Base-by-base conservation (phyloP, 2,888 invertebrate species). In the Thalpophila matura region DNA sequence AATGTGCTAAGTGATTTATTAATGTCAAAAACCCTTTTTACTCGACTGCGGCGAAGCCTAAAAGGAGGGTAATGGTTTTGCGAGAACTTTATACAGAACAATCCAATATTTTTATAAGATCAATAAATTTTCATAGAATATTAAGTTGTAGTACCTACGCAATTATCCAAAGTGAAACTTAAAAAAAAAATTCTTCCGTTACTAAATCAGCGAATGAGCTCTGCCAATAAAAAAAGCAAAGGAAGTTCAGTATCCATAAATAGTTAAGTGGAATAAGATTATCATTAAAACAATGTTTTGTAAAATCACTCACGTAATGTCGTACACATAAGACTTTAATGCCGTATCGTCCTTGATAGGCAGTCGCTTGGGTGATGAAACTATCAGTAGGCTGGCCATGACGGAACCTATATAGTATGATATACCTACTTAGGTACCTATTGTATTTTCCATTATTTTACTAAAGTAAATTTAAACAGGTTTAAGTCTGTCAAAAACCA, bases 231-330 rank as follows among this genome's bases (percentile, higher is more conserved):
- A 59, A 58, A 60, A 49, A 29, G 7, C 24, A 40, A 57, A 55
- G 43, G 62, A 67, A 61, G 56, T 50, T 37, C 33, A 40, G 27
- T 37, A 16, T 35, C 46, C 35, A 57, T 59, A 62, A 47, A 62
- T 55, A 64, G 46, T 38, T 38, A 53, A 76, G 61, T 57, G 35
- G 64, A 68, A 65, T 60, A 40, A 77, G 51, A 62, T 71, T 69
- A 72, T 49, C 62, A 75, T 66, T 62, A 57, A 51, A 61, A 33
- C 7, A 38, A 40, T 10, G n/a, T 51, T 56, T 79, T 79, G 65
- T 70, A 64, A 78, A 78, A 73, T 59, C 63, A 54, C 42, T 76
- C 77, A 77, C 73, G 78, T 78, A 70, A 53, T 61, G 26, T 50
- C 42, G 37, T 27, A 20, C 42, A 20, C 29, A 33, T 43, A 49